phyloP scores from a whole-genome alignment of 2,888 invertebrate species.

The Dasysyrphus albostriatus region DNA sequence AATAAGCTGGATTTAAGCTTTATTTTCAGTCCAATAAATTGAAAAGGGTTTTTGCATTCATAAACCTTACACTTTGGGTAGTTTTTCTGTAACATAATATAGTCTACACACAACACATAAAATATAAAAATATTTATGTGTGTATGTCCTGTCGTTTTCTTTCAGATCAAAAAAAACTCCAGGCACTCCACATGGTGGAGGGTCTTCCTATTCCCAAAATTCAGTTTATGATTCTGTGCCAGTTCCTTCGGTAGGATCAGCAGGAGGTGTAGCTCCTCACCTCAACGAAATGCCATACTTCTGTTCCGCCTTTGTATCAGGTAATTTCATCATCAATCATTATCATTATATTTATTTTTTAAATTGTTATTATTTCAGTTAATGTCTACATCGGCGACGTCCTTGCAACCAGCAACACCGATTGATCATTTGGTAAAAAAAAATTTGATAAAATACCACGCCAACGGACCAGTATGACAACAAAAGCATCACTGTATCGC shows the following conservation, averaged over 20 bases:
- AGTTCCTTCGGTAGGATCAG: constrained; percentile 86
- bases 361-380: constrained; percentile 77
- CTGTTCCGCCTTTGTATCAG: constrained; percentile 86
- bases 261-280: constrained; percentile 89
- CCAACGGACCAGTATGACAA: constrained; percentile 84
- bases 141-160: constrained; percentile 1
- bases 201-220: too few species aligned
- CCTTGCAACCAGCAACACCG: constrained; percentile 84
- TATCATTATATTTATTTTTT: background rate
- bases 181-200: constrained; percentile 87
- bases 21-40: constrained; percentile 63
- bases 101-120: too few species aligned
- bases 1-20: constrained; percentile 54
- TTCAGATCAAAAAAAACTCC: constrained; percentile 79
- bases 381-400: constrained; percentile 83
- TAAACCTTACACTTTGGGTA: constrained; percentile 46
- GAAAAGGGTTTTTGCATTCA: constrained; percentile 58
- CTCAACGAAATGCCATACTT: constrained; percentile 86
- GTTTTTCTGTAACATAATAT: too few species aligned
- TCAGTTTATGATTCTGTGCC: constrained; percentile 83
- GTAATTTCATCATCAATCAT: constrained; percentile 77
- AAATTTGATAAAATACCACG: constrained; percentile 83
- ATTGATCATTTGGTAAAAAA: constrained; percentile 83
- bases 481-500: constrained; percentile 83
- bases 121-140: background rate